phyloP scores from a whole-genome alignment of 2,888 invertebrate genomes.

The Rhagium mordax region DNA sequence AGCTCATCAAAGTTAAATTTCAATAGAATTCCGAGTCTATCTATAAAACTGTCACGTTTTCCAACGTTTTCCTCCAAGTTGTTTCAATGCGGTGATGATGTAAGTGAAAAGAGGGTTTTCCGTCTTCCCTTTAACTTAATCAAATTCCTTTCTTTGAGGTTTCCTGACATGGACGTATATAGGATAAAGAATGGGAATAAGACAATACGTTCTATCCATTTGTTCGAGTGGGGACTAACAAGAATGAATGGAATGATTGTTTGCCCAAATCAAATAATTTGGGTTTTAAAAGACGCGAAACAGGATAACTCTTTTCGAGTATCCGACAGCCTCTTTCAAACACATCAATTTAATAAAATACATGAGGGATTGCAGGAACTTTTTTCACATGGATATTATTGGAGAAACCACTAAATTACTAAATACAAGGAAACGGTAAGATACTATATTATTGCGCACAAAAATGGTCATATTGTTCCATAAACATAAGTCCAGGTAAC shows the following conservation, averaged over 20 bases:
- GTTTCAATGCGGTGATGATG: conserved; percentile 24
- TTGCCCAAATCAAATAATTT: background rate
- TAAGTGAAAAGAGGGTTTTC: conserved; percentile 28
- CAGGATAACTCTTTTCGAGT: no score
- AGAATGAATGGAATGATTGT: background rate
- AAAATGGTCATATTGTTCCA: no score
- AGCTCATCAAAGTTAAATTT: conserved; percentile 30
- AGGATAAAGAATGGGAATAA: background rate
- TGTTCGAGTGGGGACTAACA: background rate
- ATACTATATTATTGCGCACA: no score
- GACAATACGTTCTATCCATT: conserved; percentile 14
- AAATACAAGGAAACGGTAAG: no score
- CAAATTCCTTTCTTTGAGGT: conserved; percentile 31
- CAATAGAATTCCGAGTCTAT: conserved; percentile 27
- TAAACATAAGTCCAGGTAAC: no score
- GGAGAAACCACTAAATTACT: no score
- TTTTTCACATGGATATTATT: no score
- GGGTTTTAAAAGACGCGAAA: background rate
- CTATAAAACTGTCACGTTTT: conserved; percentile 26
- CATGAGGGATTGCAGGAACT: no score
- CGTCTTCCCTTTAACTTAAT: conserved; percentile 24
- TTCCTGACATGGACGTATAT: conserved; percentile 16
- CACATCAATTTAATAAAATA: no score
- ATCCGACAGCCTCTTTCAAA: no score
- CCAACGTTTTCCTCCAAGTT: conserved; percentile 22